Evolutionary conservation across 2,888 invertebrate species (phyloP).

Genomic region (Drosophila colorata): DNA sequence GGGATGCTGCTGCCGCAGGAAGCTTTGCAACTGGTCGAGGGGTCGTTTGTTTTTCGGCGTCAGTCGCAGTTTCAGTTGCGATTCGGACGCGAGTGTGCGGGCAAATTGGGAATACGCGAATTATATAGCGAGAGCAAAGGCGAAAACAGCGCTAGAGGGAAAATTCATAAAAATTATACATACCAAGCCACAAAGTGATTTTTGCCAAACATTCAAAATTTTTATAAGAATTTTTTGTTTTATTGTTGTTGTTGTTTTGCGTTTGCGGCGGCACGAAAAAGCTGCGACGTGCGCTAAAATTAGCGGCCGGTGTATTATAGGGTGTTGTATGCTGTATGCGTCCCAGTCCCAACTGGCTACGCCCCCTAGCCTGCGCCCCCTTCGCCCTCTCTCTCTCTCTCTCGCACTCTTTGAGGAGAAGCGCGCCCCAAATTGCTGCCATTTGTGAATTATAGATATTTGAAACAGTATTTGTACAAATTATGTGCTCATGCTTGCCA

Average conservation of each 20-base stretch:
- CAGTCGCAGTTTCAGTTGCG: constrained; percentile 55
- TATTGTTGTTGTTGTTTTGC: constrained; percentile 23
- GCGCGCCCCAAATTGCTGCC: constrained; percentile 40
- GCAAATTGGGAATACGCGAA: constrained; percentile 3
- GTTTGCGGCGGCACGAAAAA: constrained; percentile 35
- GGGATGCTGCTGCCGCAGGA: constrained; percentile 70
- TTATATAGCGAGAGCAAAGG: constrained; percentile 9
- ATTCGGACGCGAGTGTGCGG: constrained; percentile 67
- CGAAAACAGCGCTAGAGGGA: constrained; percentile 36
- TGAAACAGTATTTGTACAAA: constrained; percentile 35
- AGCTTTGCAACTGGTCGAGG: constrained; percentile 58
- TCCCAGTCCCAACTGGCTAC: constrained; percentile 38
- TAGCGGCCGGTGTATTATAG: constrained; percentile 74
- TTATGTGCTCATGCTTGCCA: constrained; percentile 33
- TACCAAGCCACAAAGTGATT: constrained; percentile 55
- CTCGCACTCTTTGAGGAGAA: constrained; percentile 6
- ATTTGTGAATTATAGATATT: constrained; percentile 56
- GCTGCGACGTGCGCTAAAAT: constrained; percentile 68
- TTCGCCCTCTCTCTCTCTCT: not conserved
- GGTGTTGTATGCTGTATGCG: constrained; percentile 63
- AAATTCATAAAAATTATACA: constrained; percentile 72
- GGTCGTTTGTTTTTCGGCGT: constrained; percentile 24
- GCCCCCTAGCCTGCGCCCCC: constrained; percentile 15
- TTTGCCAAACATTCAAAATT: constrained; percentile 71
- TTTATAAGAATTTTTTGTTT: constrained; percentile 34